Evolutionary conservation across 2,797 vertebrate genomes (phyloP), one percentile per base, ranked within the genome.

Genomic region (Salmo trutta): DNA sequence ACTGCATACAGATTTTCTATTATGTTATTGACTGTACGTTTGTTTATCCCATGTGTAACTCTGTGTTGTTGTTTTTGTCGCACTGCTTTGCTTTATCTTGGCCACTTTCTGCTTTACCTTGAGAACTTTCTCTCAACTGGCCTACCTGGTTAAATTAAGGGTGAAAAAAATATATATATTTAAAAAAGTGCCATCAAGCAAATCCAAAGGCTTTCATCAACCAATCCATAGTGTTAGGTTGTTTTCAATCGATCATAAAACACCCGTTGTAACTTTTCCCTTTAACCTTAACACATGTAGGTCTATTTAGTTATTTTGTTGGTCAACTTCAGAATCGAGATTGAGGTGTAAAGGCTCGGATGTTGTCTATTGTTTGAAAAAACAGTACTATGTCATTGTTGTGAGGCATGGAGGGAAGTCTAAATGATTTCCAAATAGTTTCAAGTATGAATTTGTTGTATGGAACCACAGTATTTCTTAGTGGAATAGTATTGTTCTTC

Each of bases 201-300:
- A 88, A 80, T 68, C 33, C 29, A 75, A 78, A 78, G 76, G 71
- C 81, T 81, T 70, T 3, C 59, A 3, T 81, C 70, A 77, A 87
- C 84, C 84, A 81, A 85, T 24, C 65, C 77, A 80, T 62, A 81
- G 82, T 71, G 85, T 87, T 85, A 72, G 10, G 41, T 47, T 47
- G 8, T 47, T 10, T 47, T 47, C 41, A 85, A 89, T 89, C 82
- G 86, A 93, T 90, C 84, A 65, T 82, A 75, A 71, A 78, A 81
- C 82, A 77, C 29, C 78, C 73, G 14, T 47, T 90, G 73, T 82
- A 87, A 86, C 68, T 77, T 80, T 41, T 75, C 83, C 66, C 91
- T 87, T 90, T 90, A 88, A 88, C 85, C 88, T 71, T 14, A 81
- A 85, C 83, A 79, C 83, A 33, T 73, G 36, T 47, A 14, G 10